A percentile compares a stretch with the other conserved stretches of the same genome.
phyloP scores from a whole-genome alignment of 2,797 vertebrate genomes.

The Poliocrania exsul region DNA sequence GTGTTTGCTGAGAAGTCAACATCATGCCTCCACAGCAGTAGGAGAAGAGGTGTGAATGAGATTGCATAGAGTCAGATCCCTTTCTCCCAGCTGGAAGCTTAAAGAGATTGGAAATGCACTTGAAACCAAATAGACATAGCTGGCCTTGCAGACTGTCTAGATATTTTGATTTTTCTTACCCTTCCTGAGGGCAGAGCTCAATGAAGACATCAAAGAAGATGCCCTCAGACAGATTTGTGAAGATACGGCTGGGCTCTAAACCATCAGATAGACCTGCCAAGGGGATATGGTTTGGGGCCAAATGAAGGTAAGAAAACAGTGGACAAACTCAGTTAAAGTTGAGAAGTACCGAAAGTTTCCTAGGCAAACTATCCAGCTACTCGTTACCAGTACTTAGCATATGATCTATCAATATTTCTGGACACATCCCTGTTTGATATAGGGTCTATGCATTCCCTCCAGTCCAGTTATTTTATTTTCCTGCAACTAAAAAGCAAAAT shows the following conservation, averaged over 20 bases:
- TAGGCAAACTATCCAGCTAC: neutral
- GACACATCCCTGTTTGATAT: neutral
- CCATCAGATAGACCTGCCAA: neutral
- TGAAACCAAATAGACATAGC: conserved; percentile 1
- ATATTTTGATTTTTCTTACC: neutral
- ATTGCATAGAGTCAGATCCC: conserved; percentile 16
- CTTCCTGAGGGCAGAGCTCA: neutral
- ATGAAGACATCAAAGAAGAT: neutral
- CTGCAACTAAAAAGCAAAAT: neutral
- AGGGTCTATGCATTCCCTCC: neutral
- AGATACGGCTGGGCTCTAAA: neutral
- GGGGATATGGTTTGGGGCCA: neutral
- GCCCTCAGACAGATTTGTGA: neutral
- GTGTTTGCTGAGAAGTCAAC: conserved; percentile 13
- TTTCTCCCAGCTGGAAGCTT: conserved; percentile 45
- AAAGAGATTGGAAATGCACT: neutral
- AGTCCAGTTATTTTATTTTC: neutral
- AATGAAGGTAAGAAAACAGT: neutral
- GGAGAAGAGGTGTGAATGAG: conserved; percentile 26
- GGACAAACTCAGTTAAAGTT: neutral
- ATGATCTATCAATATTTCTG: neutral
- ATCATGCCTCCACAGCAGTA: neutral
- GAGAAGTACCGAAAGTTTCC: neutral
- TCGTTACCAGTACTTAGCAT: neutral
- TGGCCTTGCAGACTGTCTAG: neutral